phyloP scores from a whole-genome alignment of 2,888 invertebrate species.

The Agriopis marginaria region DNA sequence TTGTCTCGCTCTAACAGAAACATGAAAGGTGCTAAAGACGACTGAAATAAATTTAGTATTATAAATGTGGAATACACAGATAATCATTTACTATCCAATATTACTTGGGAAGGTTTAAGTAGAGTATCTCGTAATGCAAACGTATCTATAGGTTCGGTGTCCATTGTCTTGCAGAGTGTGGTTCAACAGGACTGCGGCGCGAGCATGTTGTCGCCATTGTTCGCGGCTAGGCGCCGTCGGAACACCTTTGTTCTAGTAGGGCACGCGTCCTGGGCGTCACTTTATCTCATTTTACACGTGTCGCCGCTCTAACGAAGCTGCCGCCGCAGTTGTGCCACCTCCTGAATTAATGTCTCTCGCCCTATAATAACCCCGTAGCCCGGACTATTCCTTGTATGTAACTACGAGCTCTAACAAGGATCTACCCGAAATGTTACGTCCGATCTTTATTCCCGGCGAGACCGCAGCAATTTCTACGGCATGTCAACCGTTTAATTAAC shows the following conservation, averaged over 20 bases:
- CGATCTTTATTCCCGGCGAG: slow-evolving; percentile 58
- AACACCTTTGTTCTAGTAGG: slow-evolving; percentile 77
- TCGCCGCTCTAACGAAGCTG: slow-evolving; percentile 72
- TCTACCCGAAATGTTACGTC: slow-evolving; percentile 51
- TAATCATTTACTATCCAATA: background rate
- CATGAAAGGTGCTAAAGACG: slow-evolving; percentile 17
- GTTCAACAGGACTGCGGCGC: slow-evolving; percentile 53
- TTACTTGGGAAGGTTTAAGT: background rate
- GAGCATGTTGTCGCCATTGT: slow-evolving; percentile 67
- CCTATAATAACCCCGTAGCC: slow-evolving; percentile 61
- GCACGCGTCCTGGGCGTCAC: slow-evolving; percentile 65
- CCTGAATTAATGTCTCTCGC: slow-evolving; percentile 69
- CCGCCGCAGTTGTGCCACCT: slow-evolving; percentile 71
- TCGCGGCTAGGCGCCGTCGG: slow-evolving; percentile 64
- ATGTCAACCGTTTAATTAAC: slow-evolving; percentile 57
- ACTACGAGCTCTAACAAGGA: slow-evolving; percentile 41
- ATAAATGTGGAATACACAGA: too few species aligned
- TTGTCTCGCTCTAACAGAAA: slow-evolving; percentile 24
- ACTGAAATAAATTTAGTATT: background rate
- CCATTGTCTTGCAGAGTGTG: slow-evolving; percentile 47
- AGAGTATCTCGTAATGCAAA: slow-evolving; percentile 17
- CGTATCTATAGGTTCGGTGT: slow-evolving; percentile 26
- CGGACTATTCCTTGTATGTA: slow-evolving; percentile 46
- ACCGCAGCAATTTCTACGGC: slow-evolving; percentile 56
- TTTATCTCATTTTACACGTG: slow-evolving; percentile 81